Percentiles rank a stretch among this genome's conserved stretches.
These are phyloP conservation scores for Willowsia nigromaculata DNA, from an alignment of 2,888 invertebrate genomes.

Conservation along the genomic window DNA sequence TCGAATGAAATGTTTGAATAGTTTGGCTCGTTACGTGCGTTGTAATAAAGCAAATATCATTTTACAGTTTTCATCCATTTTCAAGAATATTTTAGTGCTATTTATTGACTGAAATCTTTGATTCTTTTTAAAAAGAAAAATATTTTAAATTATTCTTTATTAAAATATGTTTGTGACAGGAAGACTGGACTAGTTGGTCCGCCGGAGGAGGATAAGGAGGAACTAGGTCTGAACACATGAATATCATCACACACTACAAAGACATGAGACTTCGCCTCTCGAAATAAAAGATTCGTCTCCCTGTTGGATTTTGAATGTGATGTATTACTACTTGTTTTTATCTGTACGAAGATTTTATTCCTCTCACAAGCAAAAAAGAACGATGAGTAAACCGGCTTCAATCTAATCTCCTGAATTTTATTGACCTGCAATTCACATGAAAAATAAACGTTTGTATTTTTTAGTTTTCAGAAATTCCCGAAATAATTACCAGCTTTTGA, in stretches of 20 bases:
- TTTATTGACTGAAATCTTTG: constrained; percentile 66
- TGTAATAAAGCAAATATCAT: too few relatives aligned
- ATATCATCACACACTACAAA: too few relatives aligned
- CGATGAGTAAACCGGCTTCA: constrained; percentile 18
- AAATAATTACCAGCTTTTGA: background rate
- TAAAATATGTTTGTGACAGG: constrained; percentile 12
- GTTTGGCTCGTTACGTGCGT: too few relatives aligned
- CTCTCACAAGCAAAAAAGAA: too few relatives aligned
- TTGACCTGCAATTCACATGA: constrained; percentile 55
- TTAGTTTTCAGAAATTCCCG: background rate
- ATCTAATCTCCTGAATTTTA: constrained; percentile 70
- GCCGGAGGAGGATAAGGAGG: constrained; percentile 3
- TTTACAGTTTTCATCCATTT: too few relatives aligned
- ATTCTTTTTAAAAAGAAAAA: background rate
- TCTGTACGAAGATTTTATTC: too few relatives aligned
- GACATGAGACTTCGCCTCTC: too few relatives aligned
- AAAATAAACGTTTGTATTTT: background rate
- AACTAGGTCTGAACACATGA: too few relatives aligned
- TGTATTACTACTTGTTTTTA: too few relatives aligned
- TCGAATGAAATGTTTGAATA: too few relatives aligned
- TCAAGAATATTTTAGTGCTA: background rate
- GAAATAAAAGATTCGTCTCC: too few relatives aligned
- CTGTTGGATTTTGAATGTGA: too few relatives aligned
- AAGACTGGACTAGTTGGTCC: constrained; percentile 41
- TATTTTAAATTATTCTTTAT: background rate